Conservation (phyloP, 2,888 invertebrate species). For the Lochmaea crataegi region DNA sequence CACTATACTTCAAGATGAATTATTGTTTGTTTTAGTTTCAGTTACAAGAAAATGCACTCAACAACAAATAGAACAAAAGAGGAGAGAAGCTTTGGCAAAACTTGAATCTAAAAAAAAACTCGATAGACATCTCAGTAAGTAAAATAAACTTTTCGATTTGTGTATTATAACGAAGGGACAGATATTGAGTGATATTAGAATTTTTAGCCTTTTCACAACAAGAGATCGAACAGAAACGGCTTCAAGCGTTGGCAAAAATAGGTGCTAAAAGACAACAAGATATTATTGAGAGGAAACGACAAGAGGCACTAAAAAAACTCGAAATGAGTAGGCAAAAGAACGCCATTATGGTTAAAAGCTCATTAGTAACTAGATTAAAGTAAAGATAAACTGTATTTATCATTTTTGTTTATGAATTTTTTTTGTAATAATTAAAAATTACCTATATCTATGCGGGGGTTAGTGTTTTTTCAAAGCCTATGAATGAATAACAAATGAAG, state of each 20-base stretch:
- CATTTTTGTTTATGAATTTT: neutral
- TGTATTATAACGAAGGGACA: neutral
- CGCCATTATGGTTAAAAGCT: constrained; percentile 46
- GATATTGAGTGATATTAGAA: constrained; percentile 1
- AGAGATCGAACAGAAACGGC: constrained; percentile 66
- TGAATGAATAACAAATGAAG: no score
- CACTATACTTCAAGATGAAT: neutral
- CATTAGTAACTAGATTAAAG: constrained; percentile 44
- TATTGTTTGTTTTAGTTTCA: constrained; percentile 16
- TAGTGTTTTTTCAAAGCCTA: no score
- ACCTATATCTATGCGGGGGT: neutral
- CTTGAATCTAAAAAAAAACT: constrained; percentile 67
- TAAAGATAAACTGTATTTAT: neutral
- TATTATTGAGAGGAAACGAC: constrained; percentile 60
- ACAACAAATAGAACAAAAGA: constrained; percentile 60
- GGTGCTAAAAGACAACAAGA: constrained; percentile 63
- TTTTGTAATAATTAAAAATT: constrained; percentile 1
- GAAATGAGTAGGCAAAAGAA: constrained; percentile 56
- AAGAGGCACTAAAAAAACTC: constrained; percentile 59
- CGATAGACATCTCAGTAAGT: constrained; percentile 42
- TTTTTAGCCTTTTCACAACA: constrained; percentile 60
- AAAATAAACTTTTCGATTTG: constrained; percentile 8
- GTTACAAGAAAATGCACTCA: constrained; percentile 19
- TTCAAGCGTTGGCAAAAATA: constrained; percentile 64
- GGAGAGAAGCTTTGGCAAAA: constrained; percentile 71